phyloP scores from a whole-genome alignment of 2,797 vertebrate species.

The Calcarius lapponicus region DNA sequence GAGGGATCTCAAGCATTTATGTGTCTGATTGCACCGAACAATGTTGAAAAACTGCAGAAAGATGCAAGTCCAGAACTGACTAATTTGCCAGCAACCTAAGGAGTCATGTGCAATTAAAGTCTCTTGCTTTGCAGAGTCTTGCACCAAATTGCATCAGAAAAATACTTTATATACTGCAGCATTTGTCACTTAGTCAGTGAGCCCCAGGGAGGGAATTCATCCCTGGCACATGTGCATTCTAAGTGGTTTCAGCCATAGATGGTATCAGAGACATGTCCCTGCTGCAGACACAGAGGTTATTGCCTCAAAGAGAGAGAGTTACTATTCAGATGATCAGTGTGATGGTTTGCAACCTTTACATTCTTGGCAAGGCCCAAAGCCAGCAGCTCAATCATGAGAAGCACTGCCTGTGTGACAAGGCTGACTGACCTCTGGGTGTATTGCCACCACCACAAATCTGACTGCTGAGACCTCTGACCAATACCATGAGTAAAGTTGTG shows the following conservation, averaged over 20 bases:
- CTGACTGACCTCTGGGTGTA: not conserved
- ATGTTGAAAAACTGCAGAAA: not conserved
- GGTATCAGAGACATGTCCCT: not conserved
- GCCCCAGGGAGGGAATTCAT: not conserved
- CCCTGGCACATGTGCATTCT: not conserved
- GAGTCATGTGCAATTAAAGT: not conserved
- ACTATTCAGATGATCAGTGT: rapidly evolving
- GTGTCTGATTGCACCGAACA: not conserved
- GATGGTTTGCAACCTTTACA: not conserved
- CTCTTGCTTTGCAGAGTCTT: not conserved
- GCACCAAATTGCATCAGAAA: not conserved
- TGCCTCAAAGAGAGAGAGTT: not conserved
- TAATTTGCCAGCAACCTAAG: not conserved
- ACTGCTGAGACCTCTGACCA: not conserved
- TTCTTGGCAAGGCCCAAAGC: not conserved
- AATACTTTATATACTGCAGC: not conserved
- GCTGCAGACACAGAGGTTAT: not conserved
- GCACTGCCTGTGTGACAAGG: not conserved
- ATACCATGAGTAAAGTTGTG: not conserved
- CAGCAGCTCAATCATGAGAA: not conserved
- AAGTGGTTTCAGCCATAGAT: not conserved
- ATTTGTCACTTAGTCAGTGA: not conserved
- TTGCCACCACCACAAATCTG: not conserved
- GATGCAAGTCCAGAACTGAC: not conserved
- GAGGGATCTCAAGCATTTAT: not conserved